These are phyloP conservation scores for Tachina fera DNA, from an alignment of 2,888 invertebrate genomes.

Conservation along the genomic window DNA sequence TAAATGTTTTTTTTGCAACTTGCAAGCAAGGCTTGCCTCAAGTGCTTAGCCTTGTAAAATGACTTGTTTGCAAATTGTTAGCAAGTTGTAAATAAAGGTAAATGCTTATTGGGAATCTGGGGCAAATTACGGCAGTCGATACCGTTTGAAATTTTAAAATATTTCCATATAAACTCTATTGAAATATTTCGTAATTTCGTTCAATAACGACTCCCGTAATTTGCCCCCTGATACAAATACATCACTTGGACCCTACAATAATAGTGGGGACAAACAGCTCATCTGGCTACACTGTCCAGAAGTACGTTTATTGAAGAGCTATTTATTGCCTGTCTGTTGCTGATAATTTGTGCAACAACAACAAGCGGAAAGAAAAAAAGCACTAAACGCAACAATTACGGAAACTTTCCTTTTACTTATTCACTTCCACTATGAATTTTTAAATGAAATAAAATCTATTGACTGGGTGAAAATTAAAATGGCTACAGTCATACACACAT, in stretches of 20 bases:
- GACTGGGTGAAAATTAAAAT: neutral
- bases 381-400: constrained; percentile 24
- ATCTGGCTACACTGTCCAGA: constrained; percentile 1
- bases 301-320: constrained; percentile 34
- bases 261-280: neutral
- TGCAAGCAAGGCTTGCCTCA: no score
- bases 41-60: no score
- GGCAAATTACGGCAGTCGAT: no score
- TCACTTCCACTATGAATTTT: constrained; percentile 32
- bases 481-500: neutral
- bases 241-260: neutral
- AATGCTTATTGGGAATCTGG: no score
- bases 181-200: no score
- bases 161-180: no score
- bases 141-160: no score
- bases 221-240: no score
- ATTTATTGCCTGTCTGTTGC: constrained; percentile 52
- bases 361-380: constrained; percentile 1
- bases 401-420: constrained; percentile 35
- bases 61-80: no score
- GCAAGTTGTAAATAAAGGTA: no score
- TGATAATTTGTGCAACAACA: constrained; percentile 55
- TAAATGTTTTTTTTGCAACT: no score
- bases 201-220: no score
- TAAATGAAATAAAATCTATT: constrained; percentile 17